These are phyloP conservation scores for honey bee (Apis mellifera) DNA, from an alignment of 1,140 invertebrate species.

Conservation along the genomic window Amel_HAv3.1 CM009931.2:12050001-12050500, in stretches of 20 bases:
- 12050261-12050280: conserved; percentile 38
- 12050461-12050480: not conserved
- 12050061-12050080: conserved; percentile 43
- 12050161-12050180: too few species aligned
- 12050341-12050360: conserved; percentile 17
- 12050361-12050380: conserved; percentile 8
- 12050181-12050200: too few species aligned
- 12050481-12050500: not conserved
- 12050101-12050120: too few species aligned
- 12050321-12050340: not conserved
- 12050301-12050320: conserved; percentile 31
- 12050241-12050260: conserved; percentile 36
- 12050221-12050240: not conserved
- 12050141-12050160: too few species aligned
- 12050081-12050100: too few species aligned
- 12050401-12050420: not conserved
- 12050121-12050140: too few species aligned
- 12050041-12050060: conserved; percentile 31
- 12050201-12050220: too few species aligned
- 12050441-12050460: not conserved
- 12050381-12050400: not conserved
- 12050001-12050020: conserved; percentile 3
- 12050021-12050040: conserved; percentile 17
- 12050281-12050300: conserved; percentile 53
- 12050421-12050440: not conserved